Percentiles rank a stretch among this genome's conserved stretches.
phyloP scores from a whole-genome alignment of 2,888 invertebrate genomes.

The Ecliptopera silaceata region DNA sequence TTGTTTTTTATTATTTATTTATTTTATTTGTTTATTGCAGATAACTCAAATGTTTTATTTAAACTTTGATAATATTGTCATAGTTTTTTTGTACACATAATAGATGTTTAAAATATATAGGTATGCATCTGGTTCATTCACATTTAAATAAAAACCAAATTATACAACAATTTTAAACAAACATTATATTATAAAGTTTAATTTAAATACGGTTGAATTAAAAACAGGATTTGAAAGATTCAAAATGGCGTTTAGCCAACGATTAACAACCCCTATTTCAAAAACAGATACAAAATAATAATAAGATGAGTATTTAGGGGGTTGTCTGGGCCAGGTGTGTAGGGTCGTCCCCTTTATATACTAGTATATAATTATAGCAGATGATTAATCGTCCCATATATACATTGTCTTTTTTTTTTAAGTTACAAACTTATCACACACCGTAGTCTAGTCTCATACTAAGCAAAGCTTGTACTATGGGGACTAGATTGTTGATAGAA shows the following conservation, averaged over 20 bases:
- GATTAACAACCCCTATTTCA: constrained; percentile 80
- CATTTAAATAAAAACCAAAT: background rate
- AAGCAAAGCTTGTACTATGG: no score
- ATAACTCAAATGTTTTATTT: no score
- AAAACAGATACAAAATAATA: constrained; percentile 83
- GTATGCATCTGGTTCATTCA: background rate
- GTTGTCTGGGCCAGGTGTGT: constrained; percentile 71
- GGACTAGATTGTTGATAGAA: no score
- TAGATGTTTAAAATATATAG: background rate
- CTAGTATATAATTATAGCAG: constrained; percentile 32
- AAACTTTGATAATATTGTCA: no score
- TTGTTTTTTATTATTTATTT: no score
- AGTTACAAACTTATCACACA: no score
- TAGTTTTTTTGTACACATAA: no score
- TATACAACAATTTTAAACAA: background rate
- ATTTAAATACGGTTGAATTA: constrained; percentile 9
- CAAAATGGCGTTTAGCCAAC: constrained; percentile 78
- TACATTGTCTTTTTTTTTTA: background rate
- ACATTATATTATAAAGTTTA: constrained; percentile 1
- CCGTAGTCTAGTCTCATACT: no score
- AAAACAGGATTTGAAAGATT: constrained; percentile 66
- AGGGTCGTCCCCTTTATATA: constrained; percentile 71
- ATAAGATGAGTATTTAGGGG: constrained; percentile 69
- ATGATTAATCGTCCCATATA: constrained; percentile 17
- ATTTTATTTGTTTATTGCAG: no score